Evolutionary conservation across 2,888 invertebrate species (phyloP).

Genomic region (Seira sanloemensis): DNA sequence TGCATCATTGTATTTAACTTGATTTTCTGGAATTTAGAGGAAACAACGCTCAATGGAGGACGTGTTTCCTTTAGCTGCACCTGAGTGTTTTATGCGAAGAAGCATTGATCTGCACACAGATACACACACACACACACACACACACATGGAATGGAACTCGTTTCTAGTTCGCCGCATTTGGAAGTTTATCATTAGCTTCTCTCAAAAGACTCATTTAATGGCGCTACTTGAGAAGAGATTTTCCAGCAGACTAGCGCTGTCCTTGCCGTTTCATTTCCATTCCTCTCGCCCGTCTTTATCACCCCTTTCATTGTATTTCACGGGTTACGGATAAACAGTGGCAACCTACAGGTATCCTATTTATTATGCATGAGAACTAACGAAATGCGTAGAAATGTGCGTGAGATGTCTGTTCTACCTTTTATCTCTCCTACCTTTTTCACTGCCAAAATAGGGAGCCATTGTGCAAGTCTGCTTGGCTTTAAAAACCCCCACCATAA

Average conservation of each 20-base stretch:
- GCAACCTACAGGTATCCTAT: slow-evolving; percentile 43
- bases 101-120: no score
- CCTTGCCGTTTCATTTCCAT: background rate
- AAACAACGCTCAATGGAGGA: no score
- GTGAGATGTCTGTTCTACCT: slow-evolving; percentile 26
- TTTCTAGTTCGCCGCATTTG: no score
- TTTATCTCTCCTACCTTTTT: background rate
- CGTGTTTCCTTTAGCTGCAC: no score
- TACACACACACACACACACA: no score
- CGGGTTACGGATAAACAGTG: slow-evolving; percentile 18
- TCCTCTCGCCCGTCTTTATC: background rate
- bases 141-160: no score
- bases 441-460: slow-evolving; percentile 17
- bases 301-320: background rate
- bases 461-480: background rate
- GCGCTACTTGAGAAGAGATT: background rate
- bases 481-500: background rate
- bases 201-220: background rate
- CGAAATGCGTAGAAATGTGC: slow-evolving; percentile 17
- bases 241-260: background rate
- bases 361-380: slow-evolving; percentile 39
- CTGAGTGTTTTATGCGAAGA: no score
- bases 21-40: no score
- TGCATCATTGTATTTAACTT: no score
- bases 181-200: background rate